Evolutionary conservation across 30 jellyfish, hydroid and myxozoan genomes (phyloP).

Genomic region (Mastigias papua): DNA sequence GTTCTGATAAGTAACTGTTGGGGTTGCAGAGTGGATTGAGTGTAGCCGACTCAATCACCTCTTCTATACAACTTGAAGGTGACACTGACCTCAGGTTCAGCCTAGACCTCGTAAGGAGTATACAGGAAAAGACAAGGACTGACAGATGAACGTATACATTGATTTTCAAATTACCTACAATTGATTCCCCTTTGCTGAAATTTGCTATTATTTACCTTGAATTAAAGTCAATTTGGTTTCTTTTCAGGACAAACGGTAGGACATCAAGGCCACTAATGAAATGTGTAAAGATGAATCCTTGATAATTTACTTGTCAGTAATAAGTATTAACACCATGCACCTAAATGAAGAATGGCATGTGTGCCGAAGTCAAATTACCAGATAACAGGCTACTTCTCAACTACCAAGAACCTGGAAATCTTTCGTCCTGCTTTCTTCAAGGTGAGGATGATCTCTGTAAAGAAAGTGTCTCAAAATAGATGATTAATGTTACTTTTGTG

Average conservation of each 20-base stretch:
- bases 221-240: neutral
- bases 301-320: neutral
- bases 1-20: too few relatives aligned
- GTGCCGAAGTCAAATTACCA: neutral
- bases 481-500: neutral
- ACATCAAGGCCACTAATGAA: constrained; percentile 32
- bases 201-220: neutral
- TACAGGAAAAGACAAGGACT: too few relatives aligned
- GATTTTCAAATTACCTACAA: too few relatives aligned
- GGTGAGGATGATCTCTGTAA: neutral
- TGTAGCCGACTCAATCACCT: too few relatives aligned
- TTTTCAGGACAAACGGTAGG: constrained; percentile 8
- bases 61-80: too few relatives aligned
- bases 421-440: neutral
- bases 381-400: neutral
- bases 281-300: constrained; percentile 31
- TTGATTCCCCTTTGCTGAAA: neutral
- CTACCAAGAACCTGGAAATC: neutral
- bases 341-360: constrained; percentile 2
- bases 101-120: too few relatives aligned
- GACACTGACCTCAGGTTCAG: too few relatives aligned
- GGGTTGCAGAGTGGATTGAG: too few relatives aligned
- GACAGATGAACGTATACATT: too few relatives aligned
- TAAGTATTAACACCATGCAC: neutral
- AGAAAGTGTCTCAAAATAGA: neutral